Conservation (phyloP, 2,888 invertebrate species). For the Microlaimidae sp. region DNA sequence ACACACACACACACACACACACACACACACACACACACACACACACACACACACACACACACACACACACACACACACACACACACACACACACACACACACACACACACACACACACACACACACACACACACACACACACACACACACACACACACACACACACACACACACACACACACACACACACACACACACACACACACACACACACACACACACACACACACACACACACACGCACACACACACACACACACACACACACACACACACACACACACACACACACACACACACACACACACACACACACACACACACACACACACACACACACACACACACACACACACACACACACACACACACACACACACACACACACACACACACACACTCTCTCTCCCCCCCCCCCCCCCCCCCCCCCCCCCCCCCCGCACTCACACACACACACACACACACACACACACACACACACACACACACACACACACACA, state of each 20-base stretch:
- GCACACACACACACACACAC: not conserved
- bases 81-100: constrained; percentile 16
- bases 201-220: not conserved
- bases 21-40: constrained; percentile 15
- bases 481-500: no score
- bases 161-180: not conserved
- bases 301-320: not conserved
- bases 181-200: not conserved
- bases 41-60: constrained; percentile 15
- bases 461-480: no score
- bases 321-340: not conserved
- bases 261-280: not conserved
- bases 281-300: not conserved
- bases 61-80: constrained; percentile 16
- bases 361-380: not conserved
- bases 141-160: not conserved
- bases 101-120: constrained; percentile 15
- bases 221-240: not conserved
- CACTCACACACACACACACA: no score
- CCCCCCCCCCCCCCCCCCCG: no score
- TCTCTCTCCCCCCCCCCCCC: no score
- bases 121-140: constrained; percentile 9
- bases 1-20: constrained; percentile 14
- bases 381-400: not conserved
- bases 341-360: not conserved